These are phyloP conservation scores for Pterobdella sp. DNA, from an alignment of 2,888 invertebrate species.

Conservation along the genomic window DNA sequence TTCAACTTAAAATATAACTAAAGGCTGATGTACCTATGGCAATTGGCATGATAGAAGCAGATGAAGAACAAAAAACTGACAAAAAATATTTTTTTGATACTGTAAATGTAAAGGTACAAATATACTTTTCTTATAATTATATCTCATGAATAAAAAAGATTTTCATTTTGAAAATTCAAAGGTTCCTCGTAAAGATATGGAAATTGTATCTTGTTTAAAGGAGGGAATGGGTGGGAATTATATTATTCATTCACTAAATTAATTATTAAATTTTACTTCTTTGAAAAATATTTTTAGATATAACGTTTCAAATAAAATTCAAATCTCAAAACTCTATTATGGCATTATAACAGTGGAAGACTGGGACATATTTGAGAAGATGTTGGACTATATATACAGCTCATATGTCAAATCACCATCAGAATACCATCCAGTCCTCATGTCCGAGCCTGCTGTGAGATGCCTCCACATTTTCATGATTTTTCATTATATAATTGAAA, in stretches of 20 bases:
- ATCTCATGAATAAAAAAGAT: not conserved
- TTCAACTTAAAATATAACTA: conserved; percentile 7
- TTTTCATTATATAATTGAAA: too few species aligned
- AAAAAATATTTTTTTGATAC: conserved; percentile 73
- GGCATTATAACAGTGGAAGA: conserved; percentile 65
- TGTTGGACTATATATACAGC: conserved; percentile 82
- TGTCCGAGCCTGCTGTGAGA: conserved; percentile 81
- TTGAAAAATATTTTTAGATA: not conserved
- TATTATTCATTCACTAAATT: not conserved
- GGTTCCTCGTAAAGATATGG: conserved; percentile 77
- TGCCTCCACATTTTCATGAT: too few species aligned
- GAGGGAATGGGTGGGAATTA: conserved; percentile 72
- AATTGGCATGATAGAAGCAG: conserved; percentile 68
- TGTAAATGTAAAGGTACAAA: conserved; percentile 65
- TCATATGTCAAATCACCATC: conserved; percentile 89
- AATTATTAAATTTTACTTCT: conserved; percentile 8
- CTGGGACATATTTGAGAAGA: conserved; percentile 96
- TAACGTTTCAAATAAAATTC: not conserved
- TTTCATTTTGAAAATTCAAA: not conserved
- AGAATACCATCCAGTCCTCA: conserved; percentile 87
- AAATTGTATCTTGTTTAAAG: conserved; percentile 84
- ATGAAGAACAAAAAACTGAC: conserved; percentile 44
- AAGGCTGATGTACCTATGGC: conserved; percentile 84
- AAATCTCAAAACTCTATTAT: not conserved
- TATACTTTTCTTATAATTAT: not conserved